These are phyloP conservation scores for Caenorhabditis imperialis DNA, from an alignment of 2,888 invertebrate species.

Conservation along the genomic window DNA sequence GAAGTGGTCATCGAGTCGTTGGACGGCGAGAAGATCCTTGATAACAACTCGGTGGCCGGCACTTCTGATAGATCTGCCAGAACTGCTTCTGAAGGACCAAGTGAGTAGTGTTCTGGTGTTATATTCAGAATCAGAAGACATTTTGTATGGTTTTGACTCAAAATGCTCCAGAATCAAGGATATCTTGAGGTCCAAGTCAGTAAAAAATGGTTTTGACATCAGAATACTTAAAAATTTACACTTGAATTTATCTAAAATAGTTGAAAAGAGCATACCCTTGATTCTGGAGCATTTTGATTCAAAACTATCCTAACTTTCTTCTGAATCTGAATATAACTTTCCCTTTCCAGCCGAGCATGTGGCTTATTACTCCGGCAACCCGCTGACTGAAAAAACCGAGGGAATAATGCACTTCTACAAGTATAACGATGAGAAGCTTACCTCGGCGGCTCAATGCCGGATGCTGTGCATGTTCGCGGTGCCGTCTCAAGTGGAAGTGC, in stretches of 20 bases:
- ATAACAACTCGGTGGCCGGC: conserved; percentile 27
- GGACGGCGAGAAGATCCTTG: conserved; percentile 53
- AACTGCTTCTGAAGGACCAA: conserved; percentile 29
- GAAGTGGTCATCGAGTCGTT: conserved; percentile 72
- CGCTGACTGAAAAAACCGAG: conserved; percentile 94
- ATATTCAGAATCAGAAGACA: neutral
- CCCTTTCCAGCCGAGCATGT: conserved; percentile 74
- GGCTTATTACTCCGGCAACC: conserved; percentile 91
- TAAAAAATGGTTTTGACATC: neutral
- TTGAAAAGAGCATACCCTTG: no score
- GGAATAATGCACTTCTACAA: conserved; percentile 97
- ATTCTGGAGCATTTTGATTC: no score
- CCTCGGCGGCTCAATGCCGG: conserved; percentile 83
- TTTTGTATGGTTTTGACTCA: no score
- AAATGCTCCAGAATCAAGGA: no score
- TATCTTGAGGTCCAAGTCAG: neutral
- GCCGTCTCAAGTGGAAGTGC: conserved; percentile 91
- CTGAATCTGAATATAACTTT: no score
- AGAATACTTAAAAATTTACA: conserved; percentile 16
- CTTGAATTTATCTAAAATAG: no score
- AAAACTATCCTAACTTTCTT: no score
- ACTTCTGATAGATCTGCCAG: conserved; percentile 27
- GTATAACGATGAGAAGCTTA: conserved; percentile 83
- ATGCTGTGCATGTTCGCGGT: conserved; percentile 91
- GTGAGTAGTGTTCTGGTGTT: conserved; percentile 7